Base-by-base conservation (phyloP, 2,113 vertebrate genomes). In the Sialia sialis region DNA sequence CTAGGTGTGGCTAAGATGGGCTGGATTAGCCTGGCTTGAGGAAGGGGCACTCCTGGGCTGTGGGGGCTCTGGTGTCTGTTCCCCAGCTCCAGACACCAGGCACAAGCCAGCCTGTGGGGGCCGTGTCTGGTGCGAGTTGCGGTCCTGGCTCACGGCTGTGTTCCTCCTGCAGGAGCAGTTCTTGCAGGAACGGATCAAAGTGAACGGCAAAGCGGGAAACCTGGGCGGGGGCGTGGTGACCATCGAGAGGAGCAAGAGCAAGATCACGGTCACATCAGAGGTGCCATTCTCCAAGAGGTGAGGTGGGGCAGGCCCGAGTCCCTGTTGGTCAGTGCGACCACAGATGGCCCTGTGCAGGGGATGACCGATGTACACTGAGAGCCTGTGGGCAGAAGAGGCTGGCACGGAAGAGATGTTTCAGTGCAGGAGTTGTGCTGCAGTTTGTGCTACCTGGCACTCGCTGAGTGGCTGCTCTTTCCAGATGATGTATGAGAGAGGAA, bases 201-300 rank as follows among this genome's bases (percentile, higher is more conserved):
- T 99, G 88, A 99, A 99, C 0, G 99, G 99, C 25, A 99, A 99
- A 92, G 99, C 99, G 3, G 99, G 99, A 39, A 99, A 98, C 90
- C 98, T 99, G 2, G 99, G 99, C 0, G 99, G 99, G 16, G 99
- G 99, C 0, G 99, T 98, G 19, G 99, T 99, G 69, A 99, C 99
- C 93, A 99, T 99, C 0, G 99, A 99, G 75, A 98, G 99, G 84
- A 99, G 99, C 98, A 99, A 99, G 97, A 99, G 99, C 97, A 99
- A 99, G 97, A 99, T 99, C 58, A 98, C 99, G 0, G 99, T 99
- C 66, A 99, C 98, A 2, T 99, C 99, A 1, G 99, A 99, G 96
- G 98, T 99, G 86, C 99, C 99, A 2, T 99, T 99, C 96, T 99
- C 99, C 51, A 99, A 99, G 98, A 99, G 99, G 99, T 99, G 97